Base-by-base conservation (phyloP, 1,140 invertebrate species). In the Drosophila pruinosa region DNA sequence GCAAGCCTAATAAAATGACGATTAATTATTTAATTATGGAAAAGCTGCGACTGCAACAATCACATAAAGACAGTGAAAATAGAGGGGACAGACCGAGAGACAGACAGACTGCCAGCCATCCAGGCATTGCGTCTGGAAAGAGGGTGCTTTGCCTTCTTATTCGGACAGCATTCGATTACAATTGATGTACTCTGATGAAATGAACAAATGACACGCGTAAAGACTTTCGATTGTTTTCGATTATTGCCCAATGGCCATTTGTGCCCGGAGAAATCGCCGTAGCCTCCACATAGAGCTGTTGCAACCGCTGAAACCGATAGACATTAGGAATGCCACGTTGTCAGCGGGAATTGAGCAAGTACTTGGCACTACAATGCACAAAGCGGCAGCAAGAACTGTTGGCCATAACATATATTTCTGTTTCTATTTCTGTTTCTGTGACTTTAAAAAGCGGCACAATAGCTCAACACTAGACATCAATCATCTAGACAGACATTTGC, bases 11-110 rank as follows among this genome's bases (percentile, higher is more conserved):
- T 72, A 64, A 77, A 70, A 70, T 70, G 54, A 68, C 64, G 65
- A 77, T 77, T 77, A 64, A 70, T 77, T 77, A 70, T 77, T 74
- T 77, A 77, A 77, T 74, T 77, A 64, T 77, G 65, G 58, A 64
- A 69, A 70, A 74, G 52, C 74, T 53, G 38, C 21, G 57, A 72
- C 26, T 72, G 68, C 69, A 57, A 52, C 61, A 65, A 72, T 57
- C 61, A 53, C 53, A 72, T 22, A 31, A 7, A 47, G 17, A 14
- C 19, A 17, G 10, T 15, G 38, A 15, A 15, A 17, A 15, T 19
- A 26, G 24, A 38, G 8, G 45, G 26, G 6, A 38, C 14, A 36
- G 10, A 19, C 15, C 24, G 24, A 38, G 8, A 45, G 26, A 19
- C 19, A 38, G 4, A 26, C 12, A 24, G 21, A 15, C 5, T 15